Conservation (phyloP, 1,140 invertebrate genomes). For the Gerris buenoi region DNA sequence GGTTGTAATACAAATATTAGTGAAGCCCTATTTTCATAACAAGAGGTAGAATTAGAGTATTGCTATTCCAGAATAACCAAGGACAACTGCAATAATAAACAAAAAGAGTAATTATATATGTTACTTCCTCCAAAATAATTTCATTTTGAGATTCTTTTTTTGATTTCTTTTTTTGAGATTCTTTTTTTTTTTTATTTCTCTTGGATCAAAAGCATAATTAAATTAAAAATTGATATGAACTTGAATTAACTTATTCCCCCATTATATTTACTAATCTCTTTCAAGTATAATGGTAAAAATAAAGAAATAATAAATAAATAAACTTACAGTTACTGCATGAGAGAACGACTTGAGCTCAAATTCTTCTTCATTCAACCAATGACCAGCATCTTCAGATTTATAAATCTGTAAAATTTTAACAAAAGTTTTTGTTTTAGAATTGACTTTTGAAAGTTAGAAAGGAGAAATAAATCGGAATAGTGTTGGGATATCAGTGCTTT, state of each 20-base stretch:
- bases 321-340: slow-evolving; percentile 33
- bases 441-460: too few species aligned
- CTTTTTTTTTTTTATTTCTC: neutral
- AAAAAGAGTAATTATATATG: too few species aligned
- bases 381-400: slow-evolving; percentile 31
- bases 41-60: too few species aligned
- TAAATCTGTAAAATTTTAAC: slow-evolving; percentile 27
- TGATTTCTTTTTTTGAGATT: neutral
- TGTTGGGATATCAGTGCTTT: too few species aligned
- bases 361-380: slow-evolving; percentile 36
- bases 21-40: too few species aligned
- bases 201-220: neutral
- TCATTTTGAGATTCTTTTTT: neutral
- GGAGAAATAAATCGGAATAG: too few species aligned
- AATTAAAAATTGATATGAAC: neutral
- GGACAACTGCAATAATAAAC: too few species aligned
- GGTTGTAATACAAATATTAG: too few species aligned
- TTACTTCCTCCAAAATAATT: neutral
- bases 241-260: neutral
- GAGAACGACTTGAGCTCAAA: slow-evolving; percentile 36
- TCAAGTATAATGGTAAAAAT: neutral
- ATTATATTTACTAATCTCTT: neutral
- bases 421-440: too few species aligned
- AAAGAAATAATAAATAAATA: too few species aligned
- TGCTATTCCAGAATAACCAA: too few species aligned